Conservation (phyloP, 2,797 vertebrate genomes). For the Sarcoramphus papa region DNA sequence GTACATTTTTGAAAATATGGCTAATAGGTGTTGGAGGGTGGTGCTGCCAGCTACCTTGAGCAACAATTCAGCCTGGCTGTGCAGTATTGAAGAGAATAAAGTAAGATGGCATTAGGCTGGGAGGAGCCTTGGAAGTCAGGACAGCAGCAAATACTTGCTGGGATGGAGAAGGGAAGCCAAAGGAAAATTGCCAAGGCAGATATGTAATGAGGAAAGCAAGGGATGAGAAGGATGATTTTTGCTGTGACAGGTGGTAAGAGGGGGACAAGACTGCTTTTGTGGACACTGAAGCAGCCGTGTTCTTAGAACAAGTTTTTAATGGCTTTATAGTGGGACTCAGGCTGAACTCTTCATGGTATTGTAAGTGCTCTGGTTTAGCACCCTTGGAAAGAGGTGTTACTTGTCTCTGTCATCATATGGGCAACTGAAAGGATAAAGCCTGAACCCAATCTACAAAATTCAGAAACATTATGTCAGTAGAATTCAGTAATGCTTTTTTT, state of each 20-base stretch:
- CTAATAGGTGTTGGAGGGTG: not conserved
- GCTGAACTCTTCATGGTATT: not conserved
- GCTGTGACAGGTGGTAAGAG: not conserved
- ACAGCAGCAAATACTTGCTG: not conserved
- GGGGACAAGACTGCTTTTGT: not conserved
- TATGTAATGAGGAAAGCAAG: not conserved
- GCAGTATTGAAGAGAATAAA: not conserved
- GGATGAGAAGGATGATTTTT: not conserved
- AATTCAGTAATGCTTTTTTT: not conserved
- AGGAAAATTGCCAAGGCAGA: not conserved
- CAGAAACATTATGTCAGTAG: not conserved
- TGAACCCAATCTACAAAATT: not conserved
- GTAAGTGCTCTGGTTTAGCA: not conserved
- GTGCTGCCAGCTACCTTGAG: not conserved
- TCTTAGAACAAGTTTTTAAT: not conserved
- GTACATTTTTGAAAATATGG: not conserved
- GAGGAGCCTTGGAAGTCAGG: not conserved
- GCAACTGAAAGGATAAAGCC: not conserved
- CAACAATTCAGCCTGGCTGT: not conserved
- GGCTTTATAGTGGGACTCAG: not conserved
- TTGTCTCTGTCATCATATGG: not conserved
- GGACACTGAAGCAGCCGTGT: not conserved
- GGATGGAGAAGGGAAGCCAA: not conserved
- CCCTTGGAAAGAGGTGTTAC: not conserved
- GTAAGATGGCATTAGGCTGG: not conserved